Evolutionary conservation across 2,113 vertebrate genomes (phyloP).

Genomic region (Cinclus cinclus): DNA sequence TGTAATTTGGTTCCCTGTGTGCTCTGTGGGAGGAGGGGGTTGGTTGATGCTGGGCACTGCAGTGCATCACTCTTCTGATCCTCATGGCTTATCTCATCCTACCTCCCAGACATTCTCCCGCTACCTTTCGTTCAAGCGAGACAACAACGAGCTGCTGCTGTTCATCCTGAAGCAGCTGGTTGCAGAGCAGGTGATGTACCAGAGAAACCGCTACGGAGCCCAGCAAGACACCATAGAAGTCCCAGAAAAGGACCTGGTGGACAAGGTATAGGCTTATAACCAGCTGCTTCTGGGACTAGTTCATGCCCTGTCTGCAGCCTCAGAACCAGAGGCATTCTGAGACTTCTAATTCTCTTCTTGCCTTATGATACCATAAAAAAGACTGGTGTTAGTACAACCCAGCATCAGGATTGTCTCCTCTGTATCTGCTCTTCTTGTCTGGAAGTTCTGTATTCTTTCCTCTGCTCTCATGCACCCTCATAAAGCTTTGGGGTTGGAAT

Average conservation of each 20-base stretch:
- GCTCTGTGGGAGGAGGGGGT: neutral
- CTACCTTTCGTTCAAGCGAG: constrained; percentile 91
- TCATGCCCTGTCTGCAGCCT: neutral
- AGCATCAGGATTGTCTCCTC: neutral
- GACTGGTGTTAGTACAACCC: neutral
- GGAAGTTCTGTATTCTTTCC: neutral
- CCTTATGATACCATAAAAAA: neutral
- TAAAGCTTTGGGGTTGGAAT: neutral
- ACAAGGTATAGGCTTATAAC: constrained; percentile 80
- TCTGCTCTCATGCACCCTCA: neutral
- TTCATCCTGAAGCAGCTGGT: constrained; percentile 97
- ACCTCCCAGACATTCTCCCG: constrained; percentile 87
- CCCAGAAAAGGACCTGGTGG: constrained; percentile 89
- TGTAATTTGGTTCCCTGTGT: neutral
- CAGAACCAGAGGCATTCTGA: neutral
- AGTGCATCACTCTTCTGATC: neutral
- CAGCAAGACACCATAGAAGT: constrained; percentile 91
- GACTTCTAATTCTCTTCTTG: neutral
- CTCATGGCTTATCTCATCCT: neutral
- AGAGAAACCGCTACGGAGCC: constrained; percentile 91
- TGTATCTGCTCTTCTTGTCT: neutral
- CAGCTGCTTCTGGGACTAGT: neutral
- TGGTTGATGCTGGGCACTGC: neutral
- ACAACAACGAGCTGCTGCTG: constrained; percentile 96
- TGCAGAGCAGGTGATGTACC: constrained; percentile 90